These are phyloP conservation scores for Dione juno DNA, from an alignment of 2,888 invertebrate genomes.

Conservation along the genomic window DNA sequence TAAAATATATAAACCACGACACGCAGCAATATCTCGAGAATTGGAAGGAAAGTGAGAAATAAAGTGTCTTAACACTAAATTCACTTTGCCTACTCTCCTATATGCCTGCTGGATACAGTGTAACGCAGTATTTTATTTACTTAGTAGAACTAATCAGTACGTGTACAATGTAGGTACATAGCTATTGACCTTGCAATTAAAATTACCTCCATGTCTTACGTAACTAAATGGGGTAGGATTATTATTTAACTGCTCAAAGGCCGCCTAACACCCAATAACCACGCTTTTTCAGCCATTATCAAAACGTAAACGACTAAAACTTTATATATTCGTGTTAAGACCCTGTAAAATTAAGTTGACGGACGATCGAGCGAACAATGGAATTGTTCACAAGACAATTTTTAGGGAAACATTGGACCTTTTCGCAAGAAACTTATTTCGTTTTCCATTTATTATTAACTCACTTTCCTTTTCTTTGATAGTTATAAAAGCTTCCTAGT, in stretches of 20 bases:
- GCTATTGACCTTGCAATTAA: slow-evolving; percentile 16
- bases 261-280: slow-evolving; percentile 21
- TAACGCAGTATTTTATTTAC: too few species aligned
- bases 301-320: slow-evolving; percentile 38
- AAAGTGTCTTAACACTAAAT: too few species aligned
- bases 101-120: too few species aligned
- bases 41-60: too few species aligned
- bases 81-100: too few species aligned
- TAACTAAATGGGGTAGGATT: slow-evolving; percentile 7
- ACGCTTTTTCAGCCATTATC: slow-evolving; percentile 30
- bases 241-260: slow-evolving; percentile 19
- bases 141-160: too few species aligned
- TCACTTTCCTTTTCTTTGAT: slow-evolving; percentile 23
- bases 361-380: slow-evolving; percentile 45
- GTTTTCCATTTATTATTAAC: slow-evolving; percentile 23
- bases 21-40: too few species aligned
- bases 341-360: slow-evolving; percentile 69
- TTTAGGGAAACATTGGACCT: slow-evolving; percentile 16
- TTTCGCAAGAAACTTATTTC: slow-evolving; percentile 10
- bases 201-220: slow-evolving; percentile 2
- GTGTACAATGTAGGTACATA: background rate
- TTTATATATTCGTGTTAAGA: slow-evolving; percentile 59
- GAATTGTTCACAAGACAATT: slow-evolving; percentile 29
- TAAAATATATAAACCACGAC: too few species aligned
- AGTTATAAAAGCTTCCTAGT: slow-evolving; percentile 21